Evolutionary conservation across 2,888 invertebrate species (phyloP).

Genomic region (Leptinotarsa rubiginosa): DNA sequence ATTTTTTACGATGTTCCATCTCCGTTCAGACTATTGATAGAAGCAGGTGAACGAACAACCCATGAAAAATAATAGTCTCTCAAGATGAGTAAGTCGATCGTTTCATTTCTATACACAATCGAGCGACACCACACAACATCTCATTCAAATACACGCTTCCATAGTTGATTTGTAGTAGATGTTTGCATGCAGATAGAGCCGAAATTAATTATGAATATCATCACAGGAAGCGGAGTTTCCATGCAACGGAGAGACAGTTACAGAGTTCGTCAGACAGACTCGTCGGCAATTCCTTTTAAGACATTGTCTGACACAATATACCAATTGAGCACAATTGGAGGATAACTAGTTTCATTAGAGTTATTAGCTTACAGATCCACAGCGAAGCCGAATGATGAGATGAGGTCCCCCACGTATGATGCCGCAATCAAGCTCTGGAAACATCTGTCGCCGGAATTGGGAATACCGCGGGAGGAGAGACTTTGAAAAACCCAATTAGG

Average conservation of each 20-base stretch:
- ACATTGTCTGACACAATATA: conserved; percentile 55
- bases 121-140: too few species aligned
- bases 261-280: conserved; percentile 30
- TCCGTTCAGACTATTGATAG: too few species aligned
- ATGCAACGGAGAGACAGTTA: conserved; percentile 3
- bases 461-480: conserved; percentile 13
- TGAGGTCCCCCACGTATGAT: conserved; percentile 45
- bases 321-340: conserved; percentile 58
- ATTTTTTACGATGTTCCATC: too few species aligned
- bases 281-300: conserved; percentile 51
- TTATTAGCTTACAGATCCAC: conserved; percentile 44
- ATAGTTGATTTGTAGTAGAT: conserved; percentile 32
- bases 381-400: conserved; percentile 28
- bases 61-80: too few species aligned
- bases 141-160: neutral
- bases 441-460: conserved; percentile 29
- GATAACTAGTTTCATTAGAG: conserved; percentile 58
- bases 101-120: too few species aligned
- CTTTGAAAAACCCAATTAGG: conserved; percentile 17
- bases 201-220: conserved; percentile 44
- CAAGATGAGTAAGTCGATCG: too few species aligned
- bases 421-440: conserved; percentile 33
- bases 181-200: conserved; percentile 45
- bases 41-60: too few species aligned
- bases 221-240: conserved; percentile 19